Evolutionary conservation across 2,797 vertebrate genomes (phyloP).

Genomic region (Sparus aurata): DNA sequence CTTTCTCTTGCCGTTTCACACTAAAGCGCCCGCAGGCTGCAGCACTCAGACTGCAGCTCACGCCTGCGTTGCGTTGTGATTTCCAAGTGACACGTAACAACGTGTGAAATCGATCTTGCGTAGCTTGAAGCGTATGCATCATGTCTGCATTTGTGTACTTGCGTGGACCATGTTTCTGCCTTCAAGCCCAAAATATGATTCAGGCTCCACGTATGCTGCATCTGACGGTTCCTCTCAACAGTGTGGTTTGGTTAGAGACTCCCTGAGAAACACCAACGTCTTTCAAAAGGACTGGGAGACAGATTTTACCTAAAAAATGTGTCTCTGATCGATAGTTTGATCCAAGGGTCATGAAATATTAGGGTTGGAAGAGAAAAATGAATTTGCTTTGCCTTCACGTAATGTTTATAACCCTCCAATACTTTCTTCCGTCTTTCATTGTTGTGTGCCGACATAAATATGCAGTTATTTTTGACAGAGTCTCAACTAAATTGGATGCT

Average conservation of each 20-base stretch:
- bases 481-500: slow-evolving; percentile 55
- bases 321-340: background rate
- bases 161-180: too few species aligned
- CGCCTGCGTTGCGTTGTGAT: too few species aligned
- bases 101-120: too few species aligned
- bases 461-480: slow-evolving; percentile 40
- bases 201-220: background rate
- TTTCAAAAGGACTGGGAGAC: background rate
- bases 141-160: too few species aligned
- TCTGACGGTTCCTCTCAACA: background rate
- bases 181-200: background rate
- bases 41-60: too few species aligned
- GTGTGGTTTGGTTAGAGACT: background rate
- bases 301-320: background rate
- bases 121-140: too few species aligned
- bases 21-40: too few species aligned
- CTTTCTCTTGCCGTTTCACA: too few species aligned
- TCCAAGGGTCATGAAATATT: background rate
- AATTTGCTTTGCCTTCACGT: slow-evolving; percentile 21
- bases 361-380: background rate
- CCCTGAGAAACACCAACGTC: background rate
- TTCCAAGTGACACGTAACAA: too few species aligned
- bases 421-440: slow-evolving; percentile 19
- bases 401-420: background rate
- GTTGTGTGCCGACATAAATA: slow-evolving; percentile 28